Base-by-base conservation (phyloP, 2,888 invertebrate genomes). In the Thecophora atra region DNA sequence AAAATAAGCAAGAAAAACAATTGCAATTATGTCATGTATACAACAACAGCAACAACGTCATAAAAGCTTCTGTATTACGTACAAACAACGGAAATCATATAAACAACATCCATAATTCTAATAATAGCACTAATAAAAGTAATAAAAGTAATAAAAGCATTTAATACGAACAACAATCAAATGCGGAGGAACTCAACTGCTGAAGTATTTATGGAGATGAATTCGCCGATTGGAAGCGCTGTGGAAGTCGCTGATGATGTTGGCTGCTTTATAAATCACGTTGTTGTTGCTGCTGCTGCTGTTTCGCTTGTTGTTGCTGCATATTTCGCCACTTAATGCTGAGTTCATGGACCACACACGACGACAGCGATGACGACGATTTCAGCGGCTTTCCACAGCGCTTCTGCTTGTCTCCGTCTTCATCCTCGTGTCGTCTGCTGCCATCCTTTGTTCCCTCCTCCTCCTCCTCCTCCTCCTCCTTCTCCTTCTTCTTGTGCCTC, bases 261-360 rank as follows among this genome's bases (percentile, higher is more conserved):
- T 42, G n/a, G 52, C 28, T 56, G 42, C 51, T 26, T 15, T 44
- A 65, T 24, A 47, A 26, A 28, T 56, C 19, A 28, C 44, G 28
- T 28, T 60, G 28, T 30, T 44, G 70, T 17, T 62, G 60, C 47
- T 58, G 69, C 26, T 69, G 44, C 60, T 58, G 56, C 26, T 37
- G 67, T 13, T 37, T 19, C 37, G 56, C 15, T 42, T 56, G 21
- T 58, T 28, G 30, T 58, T 24, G 70, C 19, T 62, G 63, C 52
- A 52, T 52, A 63, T 70, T 70, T 58, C 70, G 70, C 70, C 70
- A 70, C 70, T 70, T 70, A 52, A 62, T 52, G 62, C 42, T 52
- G 63, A 70, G 28, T 70, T 52, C 70, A 63, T 37, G 70, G 70
- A 70, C 70, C 70, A 70, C 70, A 70, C 70, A 70, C 70, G 70